Percentiles rank a stretch among this genome's conserved stretches.
These are phyloP conservation scores for Dasypogon diadema DNA, from an alignment of 2,888 invertebrate species.

Conservation along the genomic window DNA sequence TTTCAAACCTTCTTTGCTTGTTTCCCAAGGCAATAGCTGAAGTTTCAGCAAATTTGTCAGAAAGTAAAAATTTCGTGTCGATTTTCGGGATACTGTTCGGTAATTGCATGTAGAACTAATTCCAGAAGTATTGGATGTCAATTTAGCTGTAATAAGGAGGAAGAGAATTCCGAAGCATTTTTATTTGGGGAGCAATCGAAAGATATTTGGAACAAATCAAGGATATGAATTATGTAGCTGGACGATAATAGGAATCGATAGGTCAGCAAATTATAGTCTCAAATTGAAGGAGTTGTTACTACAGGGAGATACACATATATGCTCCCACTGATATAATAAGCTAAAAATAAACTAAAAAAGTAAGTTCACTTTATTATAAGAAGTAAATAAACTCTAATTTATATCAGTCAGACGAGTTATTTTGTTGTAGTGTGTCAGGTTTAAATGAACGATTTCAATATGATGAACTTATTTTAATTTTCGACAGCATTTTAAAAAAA, in stretches of 20 bases:
- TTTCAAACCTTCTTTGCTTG: background rate
- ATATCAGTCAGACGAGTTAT: no score
- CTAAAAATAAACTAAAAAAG: no score
- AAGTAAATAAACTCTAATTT: no score
- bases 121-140: background rate
- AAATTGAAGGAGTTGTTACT: background rate
- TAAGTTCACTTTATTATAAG: no score
- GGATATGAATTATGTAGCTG: background rate
- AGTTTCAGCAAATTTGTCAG: background rate
- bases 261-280: background rate
- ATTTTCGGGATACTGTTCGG: background rate
- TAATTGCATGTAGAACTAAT: conserved; percentile 5
- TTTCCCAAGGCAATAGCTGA: background rate
- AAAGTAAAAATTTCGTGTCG: background rate
- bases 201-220: background rate
- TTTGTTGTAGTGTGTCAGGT: no score
- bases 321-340: no score
- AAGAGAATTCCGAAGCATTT: background rate
- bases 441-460: no score
- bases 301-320: no score
- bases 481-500: no score
- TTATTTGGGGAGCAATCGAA: background rate
- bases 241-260: background rate
- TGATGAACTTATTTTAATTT: no score
- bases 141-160: no score